A percentile compares a stretch with the other conserved stretches of the same genome.
These are phyloP conservation scores for Sebastolobus alascanus DNA, from an alignment of 2,797 vertebrate species.

Conservation along the genomic window DNA sequence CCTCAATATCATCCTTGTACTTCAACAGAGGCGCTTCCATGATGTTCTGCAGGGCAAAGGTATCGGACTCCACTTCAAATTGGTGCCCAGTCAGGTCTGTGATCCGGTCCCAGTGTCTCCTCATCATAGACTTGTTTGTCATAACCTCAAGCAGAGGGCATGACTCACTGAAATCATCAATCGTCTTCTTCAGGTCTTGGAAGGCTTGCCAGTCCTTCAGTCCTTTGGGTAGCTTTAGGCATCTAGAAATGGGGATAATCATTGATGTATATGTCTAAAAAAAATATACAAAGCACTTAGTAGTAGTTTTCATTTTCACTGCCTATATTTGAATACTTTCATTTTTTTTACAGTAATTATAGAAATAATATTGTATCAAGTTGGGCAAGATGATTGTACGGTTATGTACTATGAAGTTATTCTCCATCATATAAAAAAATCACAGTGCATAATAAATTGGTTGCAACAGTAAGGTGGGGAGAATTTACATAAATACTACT, in stretches of 20 bases:
- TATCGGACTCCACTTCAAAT: conserved; percentile 87
- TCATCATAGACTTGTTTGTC: conserved; percentile 90
- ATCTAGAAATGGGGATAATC: conserved; percentile 74
- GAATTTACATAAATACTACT: background rate
- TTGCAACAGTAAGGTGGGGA: background rate
- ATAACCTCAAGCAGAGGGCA: conserved; percentile 91
- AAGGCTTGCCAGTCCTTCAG: conserved; percentile 92
- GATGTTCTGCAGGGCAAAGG: conserved; percentile 88
- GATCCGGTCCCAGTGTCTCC: conserved; percentile 90
- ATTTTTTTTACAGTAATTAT: background rate
- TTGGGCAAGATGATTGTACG: background rate
- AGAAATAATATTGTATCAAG: background rate
- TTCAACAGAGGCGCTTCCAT: conserved; percentile 92
- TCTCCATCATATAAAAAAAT: background rate
- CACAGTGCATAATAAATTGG: background rate
- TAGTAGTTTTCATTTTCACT: background rate
- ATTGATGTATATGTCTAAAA: background rate
- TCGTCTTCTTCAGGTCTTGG: conserved; percentile 88
- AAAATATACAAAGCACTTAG: background rate
- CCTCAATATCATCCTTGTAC: conserved; percentile 94
- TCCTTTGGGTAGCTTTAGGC: conserved; percentile 88
- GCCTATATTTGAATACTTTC: background rate
- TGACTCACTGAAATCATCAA: conserved; percentile 92
- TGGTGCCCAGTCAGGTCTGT: conserved; percentile 84
- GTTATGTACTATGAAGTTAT: background rate